Base-by-base conservation (phyloP, 2,888 invertebrate species). In the Amorpha juglandis region DNA sequence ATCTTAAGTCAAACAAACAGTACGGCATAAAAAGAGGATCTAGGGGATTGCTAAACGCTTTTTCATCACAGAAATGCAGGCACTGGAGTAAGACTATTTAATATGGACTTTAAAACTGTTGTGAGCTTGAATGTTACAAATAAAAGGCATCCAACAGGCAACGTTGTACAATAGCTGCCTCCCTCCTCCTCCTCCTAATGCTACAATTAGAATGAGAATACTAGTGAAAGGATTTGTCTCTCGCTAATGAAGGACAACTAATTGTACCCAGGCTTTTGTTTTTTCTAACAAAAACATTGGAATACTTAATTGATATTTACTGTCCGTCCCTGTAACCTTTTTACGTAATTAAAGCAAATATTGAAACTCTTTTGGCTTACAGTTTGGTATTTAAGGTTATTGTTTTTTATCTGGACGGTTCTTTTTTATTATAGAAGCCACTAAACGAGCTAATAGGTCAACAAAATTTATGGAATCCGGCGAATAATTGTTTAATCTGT, bases 221-320 rank as follows among this genome's bases (percentile, higher is more conserved):
- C 80, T 81, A 82, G 80, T 81, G 82, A 86, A 88, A 86, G 83
- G 89, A 90, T 91, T 91, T 89, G 88, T 90, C 87, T 82, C 75
- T 79, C 81, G 74, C 82, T 90, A 90, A 91, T 89, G 89, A 90
- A 89, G 80, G 82, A 82, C 85, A 81, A 83, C 82, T 85, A 88
- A 89, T 85, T 83, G 78, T 77, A 70, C 77, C 67, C 75, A 67
- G 71, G 73, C 77, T 75, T 81, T 80, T 81, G 77, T 84, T 79
- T 78, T 77, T 76, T 72, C 73, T 70, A 62, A 70, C 74, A 78
- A 74, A 77, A 83, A 81, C 79, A 82, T 78, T 70, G 71, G 78
- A 79, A 78, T 80, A 74, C 75, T 77, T 79, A 83, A 85, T 85
- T 86, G 79, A 80, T 85, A 85, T 86, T 86, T 83, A 84, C 80